A percentile compares a stretch with the other conserved stretches of the same genome.
These are phyloP conservation scores for Taenioides sp. DNA, from an alignment of 2,797 vertebrate genomes.

Conservation along the genomic window DNA sequence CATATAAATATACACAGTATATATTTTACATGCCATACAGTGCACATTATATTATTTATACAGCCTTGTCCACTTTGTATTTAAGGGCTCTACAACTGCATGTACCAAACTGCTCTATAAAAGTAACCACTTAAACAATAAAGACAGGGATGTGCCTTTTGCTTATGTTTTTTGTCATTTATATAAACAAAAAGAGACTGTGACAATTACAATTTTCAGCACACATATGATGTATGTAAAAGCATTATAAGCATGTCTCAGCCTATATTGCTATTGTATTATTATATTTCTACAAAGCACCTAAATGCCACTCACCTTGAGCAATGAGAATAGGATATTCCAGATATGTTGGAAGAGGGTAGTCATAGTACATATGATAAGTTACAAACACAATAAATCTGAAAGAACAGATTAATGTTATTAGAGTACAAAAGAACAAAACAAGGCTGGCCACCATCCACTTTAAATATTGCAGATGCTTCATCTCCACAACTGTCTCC, in stretches of 20 bases:
- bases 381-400: slow-evolving; percentile 92
- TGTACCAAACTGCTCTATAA: slow-evolving; percentile 81
- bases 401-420: slow-evolving; percentile 12
- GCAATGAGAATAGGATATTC: slow-evolving; percentile 92
- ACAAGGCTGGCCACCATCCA: not conserved
- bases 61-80: slow-evolving; percentile 86
- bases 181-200: not conserved
- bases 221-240: too few relatives aligned
- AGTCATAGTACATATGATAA: slow-evolving; percentile 91
- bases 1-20: slow-evolving; percentile 81
- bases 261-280: not conserved
- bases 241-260: too few relatives aligned
- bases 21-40: slow-evolving; percentile 86
- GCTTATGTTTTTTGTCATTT: slow-evolving; percentile 55
- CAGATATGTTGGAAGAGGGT: slow-evolving; percentile 89
- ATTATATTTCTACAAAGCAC: not conserved
- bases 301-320: slow-evolving; percentile 82
- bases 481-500: not conserved
- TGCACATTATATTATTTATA: slow-evolving; percentile 87
- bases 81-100: slow-evolving; percentile 87
- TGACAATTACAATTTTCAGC: not conserved
- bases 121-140: slow-evolving; percentile 84
- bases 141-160: slow-evolving; percentile 82
- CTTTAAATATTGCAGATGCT: not conserved
- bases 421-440: not conserved